Conservation (phyloP, 2,113 vertebrate genomes). For the Benitochromis conjunctus region DNA sequence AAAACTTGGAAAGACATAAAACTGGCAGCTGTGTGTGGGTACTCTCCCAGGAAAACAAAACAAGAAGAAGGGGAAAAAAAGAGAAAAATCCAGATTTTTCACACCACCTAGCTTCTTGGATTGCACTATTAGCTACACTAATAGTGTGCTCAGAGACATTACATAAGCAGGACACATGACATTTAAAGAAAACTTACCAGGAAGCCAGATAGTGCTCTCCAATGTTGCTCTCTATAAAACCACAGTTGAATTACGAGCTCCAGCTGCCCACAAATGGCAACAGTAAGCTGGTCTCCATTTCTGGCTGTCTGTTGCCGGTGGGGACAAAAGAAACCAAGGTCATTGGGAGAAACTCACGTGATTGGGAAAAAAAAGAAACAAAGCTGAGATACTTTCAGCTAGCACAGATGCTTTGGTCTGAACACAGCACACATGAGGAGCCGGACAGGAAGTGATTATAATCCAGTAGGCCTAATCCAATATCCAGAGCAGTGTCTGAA, state of each 20-base stretch:
- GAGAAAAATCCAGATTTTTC: neutral
- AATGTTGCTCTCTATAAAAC: neutral
- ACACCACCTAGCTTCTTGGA: neutral
- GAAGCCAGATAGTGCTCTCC: neutral
- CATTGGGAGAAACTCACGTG: neutral
- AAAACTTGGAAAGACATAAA: neutral
- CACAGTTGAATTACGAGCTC: neutral
- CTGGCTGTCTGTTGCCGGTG: neutral
- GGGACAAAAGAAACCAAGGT: neutral
- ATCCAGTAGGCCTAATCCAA: neutral
- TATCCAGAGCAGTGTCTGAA: neutral
- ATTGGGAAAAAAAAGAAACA: neutral
- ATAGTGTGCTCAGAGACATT: neutral
- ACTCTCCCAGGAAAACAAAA: neutral
- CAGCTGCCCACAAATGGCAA: neutral
- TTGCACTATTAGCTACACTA: neutral
- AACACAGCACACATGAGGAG: neutral
- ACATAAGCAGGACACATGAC: neutral
- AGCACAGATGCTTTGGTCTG: neutral
- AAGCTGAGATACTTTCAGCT: neutral
- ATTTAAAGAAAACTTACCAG: neutral
- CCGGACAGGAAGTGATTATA: neutral
- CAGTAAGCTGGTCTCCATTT: neutral
- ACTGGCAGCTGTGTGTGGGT: neutral
- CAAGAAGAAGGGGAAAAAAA: rapidly evolving